These are phyloP conservation scores for Apostichopus californicus DNA, from an alignment of 35 echinoderm and acorn worm species.

Conservation along the genomic window DNA sequence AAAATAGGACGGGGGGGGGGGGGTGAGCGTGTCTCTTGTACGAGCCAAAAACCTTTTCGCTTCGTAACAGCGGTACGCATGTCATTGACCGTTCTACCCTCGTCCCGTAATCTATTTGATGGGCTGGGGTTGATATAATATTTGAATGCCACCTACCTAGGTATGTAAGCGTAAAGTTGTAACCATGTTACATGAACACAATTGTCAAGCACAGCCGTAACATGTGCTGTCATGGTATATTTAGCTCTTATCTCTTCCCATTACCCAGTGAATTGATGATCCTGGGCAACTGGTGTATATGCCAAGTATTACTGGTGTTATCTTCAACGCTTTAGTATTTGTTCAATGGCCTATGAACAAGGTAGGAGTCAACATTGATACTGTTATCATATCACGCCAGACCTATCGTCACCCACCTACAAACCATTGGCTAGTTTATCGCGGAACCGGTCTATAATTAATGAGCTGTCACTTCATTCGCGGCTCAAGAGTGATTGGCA, in stretches of 20 bases:
- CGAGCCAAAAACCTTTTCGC: too few species aligned
- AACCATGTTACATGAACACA: too few species aligned
- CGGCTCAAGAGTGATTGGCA: constrained; percentile 40
- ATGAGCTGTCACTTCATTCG: constrained; percentile 30
- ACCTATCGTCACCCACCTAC: constrained; percentile 41
- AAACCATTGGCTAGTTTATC: constrained; percentile 46
- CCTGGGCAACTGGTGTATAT: neutral
- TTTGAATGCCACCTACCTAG: neutral
- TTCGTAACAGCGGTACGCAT: neutral
- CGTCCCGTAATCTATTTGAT: neutral
- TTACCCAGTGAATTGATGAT: neutral
- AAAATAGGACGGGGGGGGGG: too few species aligned
- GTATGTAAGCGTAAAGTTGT: neutral
- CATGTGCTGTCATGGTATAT: too few species aligned
- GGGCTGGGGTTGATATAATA: neutral
- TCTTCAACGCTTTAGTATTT: constrained; percentile 34
- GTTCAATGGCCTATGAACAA: constrained; percentile 39
- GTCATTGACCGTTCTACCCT: neutral
- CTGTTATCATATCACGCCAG: constrained; percentile 43
- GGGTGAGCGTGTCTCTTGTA: too few species aligned
- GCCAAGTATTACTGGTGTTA: constrained; percentile 9
- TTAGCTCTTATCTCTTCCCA: too few species aligned
- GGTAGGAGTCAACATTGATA: constrained; percentile 45
- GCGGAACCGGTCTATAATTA: constrained; percentile 33
- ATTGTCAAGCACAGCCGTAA: too few species aligned